phyloP scores from a whole-genome alignment of 2,888 invertebrate species.

The Saturnia japonica region DNA sequence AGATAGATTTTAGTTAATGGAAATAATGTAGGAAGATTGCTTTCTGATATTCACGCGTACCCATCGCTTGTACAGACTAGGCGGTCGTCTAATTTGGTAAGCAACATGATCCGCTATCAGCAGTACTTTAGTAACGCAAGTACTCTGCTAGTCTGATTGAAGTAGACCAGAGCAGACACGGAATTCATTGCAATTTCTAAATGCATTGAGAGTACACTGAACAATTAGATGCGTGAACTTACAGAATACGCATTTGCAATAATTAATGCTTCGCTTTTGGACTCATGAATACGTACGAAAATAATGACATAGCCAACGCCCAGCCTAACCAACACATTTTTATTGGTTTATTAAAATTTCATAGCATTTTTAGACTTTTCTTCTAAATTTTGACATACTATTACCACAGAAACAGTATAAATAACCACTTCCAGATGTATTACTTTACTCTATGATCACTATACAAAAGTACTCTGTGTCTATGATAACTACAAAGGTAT shows the following conservation, averaged over 20 bases:
- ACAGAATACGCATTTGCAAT: background rate
- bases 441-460: too few relatives aligned
- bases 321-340: slow-evolving; percentile 69
- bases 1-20: too few relatives aligned
- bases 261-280: slow-evolving; percentile 34
- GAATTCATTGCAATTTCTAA: background rate
- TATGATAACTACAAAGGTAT: too few relatives aligned
- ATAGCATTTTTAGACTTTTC: slow-evolving; percentile 16
- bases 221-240: background rate
- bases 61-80: too few relatives aligned
- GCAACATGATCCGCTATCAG: background rate
- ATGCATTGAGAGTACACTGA: background rate
- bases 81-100: background rate
- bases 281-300: slow-evolving; percentile 58
- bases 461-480: too few relatives aligned
- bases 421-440: background rate
- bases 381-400: slow-evolving; percentile 10
- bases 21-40: background rate
- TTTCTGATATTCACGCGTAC: background rate
- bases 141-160: background rate
- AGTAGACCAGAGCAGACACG: background rate
- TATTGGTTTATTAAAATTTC: slow-evolving; percentile 29
- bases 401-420: background rate
- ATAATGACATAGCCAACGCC: slow-evolving; percentile 63
- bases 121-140: background rate